Base-by-base conservation (phyloP, 92 coral and sea anemone genomes). In the Diadumene lineata region DNA sequence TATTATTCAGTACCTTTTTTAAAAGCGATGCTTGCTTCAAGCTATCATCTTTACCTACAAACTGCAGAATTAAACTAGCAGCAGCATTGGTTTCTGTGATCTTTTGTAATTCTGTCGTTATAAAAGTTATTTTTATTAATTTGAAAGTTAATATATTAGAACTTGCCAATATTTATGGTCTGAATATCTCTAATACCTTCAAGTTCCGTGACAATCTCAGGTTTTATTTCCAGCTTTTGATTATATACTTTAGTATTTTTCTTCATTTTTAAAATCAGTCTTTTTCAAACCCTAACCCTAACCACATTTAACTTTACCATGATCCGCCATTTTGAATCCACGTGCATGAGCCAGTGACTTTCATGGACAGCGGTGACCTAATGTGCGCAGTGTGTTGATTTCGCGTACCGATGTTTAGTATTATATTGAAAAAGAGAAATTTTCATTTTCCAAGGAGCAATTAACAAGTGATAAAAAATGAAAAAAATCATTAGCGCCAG, bases 21-120 rank as follows among this genome's bases (percentile, higher is more conserved):
- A 94, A 43, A 56, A 79, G 43, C 23, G 87, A 83, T 51, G 88
- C 81, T 68, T 94, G 97, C 67, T 86, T 85, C 22, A 79, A 61
- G 55, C 84, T 85, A 46, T 85, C 90, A 27, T 50, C 84, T 61
- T 88, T 92, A 31, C 75, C 66, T 57, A 88, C 2, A 66, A 88
- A 83, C 46, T 77, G 74, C 50, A 65, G 69, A 50, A 94, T 63
- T 11, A 82, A 76, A 21, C 13, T 34, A 34, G 50, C 25, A 18
- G 56, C 30, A 1, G 61, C 13, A 34, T 16, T 26, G 24, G 19
- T 18, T 17, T 56, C 60, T 30, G 29, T 23, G 27, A 22, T 23
- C n/a, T 70, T 63, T 34, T 70, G 44, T 31, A 70, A 70, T 22
- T 2, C 75, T 70, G 25, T 50, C 10, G 13, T 4, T 6, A 4